phyloP scores from a whole-genome alignment of 2,113 vertebrate species.

The Menura novaehollandiae region DNA sequence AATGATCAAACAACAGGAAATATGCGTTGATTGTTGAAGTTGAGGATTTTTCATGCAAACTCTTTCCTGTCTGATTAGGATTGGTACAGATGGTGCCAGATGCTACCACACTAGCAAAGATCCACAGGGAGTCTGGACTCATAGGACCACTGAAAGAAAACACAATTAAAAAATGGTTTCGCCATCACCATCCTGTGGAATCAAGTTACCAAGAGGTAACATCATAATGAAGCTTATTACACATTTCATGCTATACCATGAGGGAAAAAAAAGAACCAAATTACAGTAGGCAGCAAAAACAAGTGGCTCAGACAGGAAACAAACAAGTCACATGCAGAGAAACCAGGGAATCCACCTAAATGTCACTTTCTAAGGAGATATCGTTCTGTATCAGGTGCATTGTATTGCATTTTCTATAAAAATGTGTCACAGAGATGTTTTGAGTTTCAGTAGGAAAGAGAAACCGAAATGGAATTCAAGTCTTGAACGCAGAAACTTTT shows the following conservation, averaged over 20 bases:
- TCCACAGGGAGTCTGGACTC: slow-evolving; percentile 73
- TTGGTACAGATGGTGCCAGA: slow-evolving; percentile 77
- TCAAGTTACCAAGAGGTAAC: slow-evolving; percentile 70
- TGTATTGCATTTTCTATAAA: not conserved
- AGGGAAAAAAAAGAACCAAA: not conserved
- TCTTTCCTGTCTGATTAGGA: slow-evolving; percentile 50
- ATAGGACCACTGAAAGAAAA: slow-evolving; percentile 75
- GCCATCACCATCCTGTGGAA: slow-evolving; percentile 65
- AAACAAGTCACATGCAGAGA: not conserved
- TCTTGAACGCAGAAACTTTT: not conserved
- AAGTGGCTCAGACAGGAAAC: not conserved
- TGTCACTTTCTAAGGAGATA: not conserved
- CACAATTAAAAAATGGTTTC: slow-evolving; percentile 77
- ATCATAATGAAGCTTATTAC: not conserved
- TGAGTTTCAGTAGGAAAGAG: not conserved
- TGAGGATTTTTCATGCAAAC: not conserved
- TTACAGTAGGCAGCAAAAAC: not conserved
- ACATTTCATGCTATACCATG: not conserved
- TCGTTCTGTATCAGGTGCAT: not conserved
- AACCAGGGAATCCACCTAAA: not conserved
- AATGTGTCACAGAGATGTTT: not conserved
- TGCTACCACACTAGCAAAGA: slow-evolving; percentile 71
- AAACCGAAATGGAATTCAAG: not conserved
- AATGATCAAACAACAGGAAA: not conserved
- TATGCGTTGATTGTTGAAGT: not conserved